phyloP scores from a whole-genome alignment of 2,797 vertebrate genomes.

The Buphagus erythrorhynchus region DNA sequence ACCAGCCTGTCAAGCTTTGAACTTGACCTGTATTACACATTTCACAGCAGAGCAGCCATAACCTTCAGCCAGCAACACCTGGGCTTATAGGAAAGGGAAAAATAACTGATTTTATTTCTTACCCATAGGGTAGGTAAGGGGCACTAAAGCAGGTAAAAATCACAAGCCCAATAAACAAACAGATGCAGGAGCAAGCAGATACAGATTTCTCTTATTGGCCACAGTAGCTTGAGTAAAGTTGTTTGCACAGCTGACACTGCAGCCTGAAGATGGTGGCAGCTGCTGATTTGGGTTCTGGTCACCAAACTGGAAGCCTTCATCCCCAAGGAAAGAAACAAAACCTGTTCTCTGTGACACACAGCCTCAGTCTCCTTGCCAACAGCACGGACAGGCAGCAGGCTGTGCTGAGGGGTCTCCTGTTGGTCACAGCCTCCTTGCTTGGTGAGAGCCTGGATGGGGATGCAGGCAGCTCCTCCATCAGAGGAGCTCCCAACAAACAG shows the following conservation, averaged over 20 bases:
- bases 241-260: neutral
- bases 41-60: neutral
- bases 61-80: neutral
- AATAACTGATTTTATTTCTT: neutral
- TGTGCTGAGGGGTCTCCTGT: neutral
- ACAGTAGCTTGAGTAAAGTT: neutral
- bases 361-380: neutral
- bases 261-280: neutral
- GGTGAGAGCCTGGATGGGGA: neutral
- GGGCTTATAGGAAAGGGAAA: neutral
- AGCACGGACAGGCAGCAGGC: accelerated
- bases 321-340: neutral
- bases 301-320: neutral
- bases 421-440: neutral
- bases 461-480: neutral
- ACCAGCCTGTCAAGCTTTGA: neutral
- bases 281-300: neutral
- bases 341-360: neutral
- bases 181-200: neutral
- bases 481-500: neutral
- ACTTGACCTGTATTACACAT: neutral
- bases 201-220: neutral
- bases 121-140: neutral
- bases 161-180: neutral
- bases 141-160: neutral